Base-by-base conservation (phyloP, 2,113 vertebrate species). In the Speoplatyrhinus poulsoni region DNA sequence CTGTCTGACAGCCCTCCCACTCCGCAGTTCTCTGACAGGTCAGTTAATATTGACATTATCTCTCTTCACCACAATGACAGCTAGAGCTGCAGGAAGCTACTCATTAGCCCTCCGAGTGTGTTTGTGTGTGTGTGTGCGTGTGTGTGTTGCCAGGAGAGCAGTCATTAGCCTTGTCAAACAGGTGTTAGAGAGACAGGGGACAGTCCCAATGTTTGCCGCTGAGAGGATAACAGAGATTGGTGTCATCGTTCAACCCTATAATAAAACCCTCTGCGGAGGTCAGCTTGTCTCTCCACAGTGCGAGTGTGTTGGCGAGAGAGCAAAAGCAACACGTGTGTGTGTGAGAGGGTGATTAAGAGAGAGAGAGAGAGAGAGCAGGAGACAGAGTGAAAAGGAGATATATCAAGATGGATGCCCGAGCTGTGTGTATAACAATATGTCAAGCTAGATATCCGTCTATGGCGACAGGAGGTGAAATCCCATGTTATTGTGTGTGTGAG, bases 11-110 rank as follows among this genome's bases (percentile, higher is more conserved):
- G 32, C 76, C 65, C 62, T 70, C 62, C 69, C 70, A 63, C 70
- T 67, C 54, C 79, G 64, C 69, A 65, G 65, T n/a, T 67, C 75
- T 59, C 69, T 75, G 82, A 82, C 87, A 87, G 80, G 84, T 85
- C 88, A 81, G 83, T 88, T 89, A 88, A 89, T 91, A 87, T 85
- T 87, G 87, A 87, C 89, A 87, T 86, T 83, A 87, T 82, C 79
- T 82, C 72, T 60, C 60, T 73, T 59, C 60, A 72, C 62, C 58
- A 75, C 62, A 1, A 62, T 85, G 86, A 85, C 88, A 86, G 89
- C 74, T 75, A 54, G 71, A 86, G 77, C 85, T 72, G 81, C 86
- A 70, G 85, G 82, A 82, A 82, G 75, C 76, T 8, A 9, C 87
- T 87, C 85, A 82, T 90, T 88, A 88, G 66, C 82, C 74, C 75